Base-by-base conservation (phyloP, 2,888 invertebrate genomes). In the Chromoteleia sp. region DNA sequence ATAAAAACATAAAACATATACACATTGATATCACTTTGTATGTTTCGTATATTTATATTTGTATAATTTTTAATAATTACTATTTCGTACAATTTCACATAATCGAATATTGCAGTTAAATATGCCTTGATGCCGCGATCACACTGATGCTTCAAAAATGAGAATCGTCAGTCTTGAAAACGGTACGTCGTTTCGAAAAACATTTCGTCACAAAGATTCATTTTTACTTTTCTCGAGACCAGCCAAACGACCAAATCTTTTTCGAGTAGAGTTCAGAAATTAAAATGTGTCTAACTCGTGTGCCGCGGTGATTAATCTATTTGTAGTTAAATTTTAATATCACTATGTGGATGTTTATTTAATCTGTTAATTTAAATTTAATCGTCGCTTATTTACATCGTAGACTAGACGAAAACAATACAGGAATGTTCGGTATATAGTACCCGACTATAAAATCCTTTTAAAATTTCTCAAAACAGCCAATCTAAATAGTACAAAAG, bases 111-210 rank as follows among this genome's bases (percentile, higher is more conserved):
- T 76, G 52, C 45, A 68, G 39, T 68, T 61, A 59, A 68, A 61
- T 68, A 68, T 25, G 33, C 8, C 14, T 36, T 12, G 36, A 52
- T 17, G 41, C 5, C 59, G 39, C 33, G 45, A 14, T 15, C 36
- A 19, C 41, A 80, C 39, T 67, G 54, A 68, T 56, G 41, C 65
- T 59, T 67, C 12, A 19, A 74, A 52, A 74, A 48, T 59, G 50
- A 45, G 59, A 59, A 73, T 79, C 33, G 43, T 83, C 84, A 82
- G 82, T 84, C 84, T 84, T 84, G 21, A 76, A 76, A 77, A 81
- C 45, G 56, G 63, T 70, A 59, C 63, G 29, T 41, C 19, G 1
- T 56, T 15, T 21, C 50, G 29, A 43, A 52, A 48, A 63, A 30
- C 6, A 61, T 41, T 45, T 52, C 6, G n/a, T 56, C 39, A 43